These are phyloP conservation scores for Gisinianus flammeolus DNA, from an alignment of 2,888 invertebrate genomes.

Conservation along the genomic window DNA sequence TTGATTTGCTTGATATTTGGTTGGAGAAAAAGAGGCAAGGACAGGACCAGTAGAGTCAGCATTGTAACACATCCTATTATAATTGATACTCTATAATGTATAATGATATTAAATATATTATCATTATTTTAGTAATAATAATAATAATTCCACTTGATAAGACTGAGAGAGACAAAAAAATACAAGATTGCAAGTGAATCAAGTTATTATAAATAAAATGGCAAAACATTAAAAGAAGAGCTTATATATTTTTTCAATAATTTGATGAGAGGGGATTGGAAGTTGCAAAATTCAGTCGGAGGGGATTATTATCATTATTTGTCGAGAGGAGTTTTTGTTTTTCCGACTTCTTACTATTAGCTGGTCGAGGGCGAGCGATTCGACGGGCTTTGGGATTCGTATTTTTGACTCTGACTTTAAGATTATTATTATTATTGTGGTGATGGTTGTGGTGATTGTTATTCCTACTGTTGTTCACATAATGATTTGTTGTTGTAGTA, in stretches of 20 bases:
- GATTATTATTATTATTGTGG: background rate
- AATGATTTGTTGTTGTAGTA: background rate
- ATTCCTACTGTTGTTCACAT: background rate
- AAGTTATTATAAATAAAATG: background rate
- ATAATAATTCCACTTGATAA: background rate
- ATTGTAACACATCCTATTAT: too few relatives aligned
- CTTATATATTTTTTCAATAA: background rate
- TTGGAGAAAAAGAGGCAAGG: background rate
- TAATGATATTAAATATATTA: too few relatives aligned
- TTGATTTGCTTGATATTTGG: background rate
- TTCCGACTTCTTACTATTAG: background rate
- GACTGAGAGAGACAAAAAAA: background rate
- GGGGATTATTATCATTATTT: background rate
- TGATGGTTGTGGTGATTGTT: background rate
- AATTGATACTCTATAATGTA: too few relatives aligned
- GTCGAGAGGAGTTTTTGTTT: background rate
- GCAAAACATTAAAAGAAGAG: background rate
- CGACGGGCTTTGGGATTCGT: slow-evolving; percentile 23
- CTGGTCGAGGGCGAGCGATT: slow-evolving; percentile 10
- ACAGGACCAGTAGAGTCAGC: too few relatives aligned
- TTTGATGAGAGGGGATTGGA: slow-evolving; percentile 14
- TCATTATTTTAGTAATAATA: background rate
- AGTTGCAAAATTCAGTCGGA: slow-evolving; percentile 13
- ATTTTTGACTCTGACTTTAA: background rate
- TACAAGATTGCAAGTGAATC: background rate